Percentiles rank a stretch among this genome's conserved stretches.
Evolutionary conservation across 2,113 vertebrate genomes (phyloP).

Genomic region (Triplophysa rosa): DNA sequence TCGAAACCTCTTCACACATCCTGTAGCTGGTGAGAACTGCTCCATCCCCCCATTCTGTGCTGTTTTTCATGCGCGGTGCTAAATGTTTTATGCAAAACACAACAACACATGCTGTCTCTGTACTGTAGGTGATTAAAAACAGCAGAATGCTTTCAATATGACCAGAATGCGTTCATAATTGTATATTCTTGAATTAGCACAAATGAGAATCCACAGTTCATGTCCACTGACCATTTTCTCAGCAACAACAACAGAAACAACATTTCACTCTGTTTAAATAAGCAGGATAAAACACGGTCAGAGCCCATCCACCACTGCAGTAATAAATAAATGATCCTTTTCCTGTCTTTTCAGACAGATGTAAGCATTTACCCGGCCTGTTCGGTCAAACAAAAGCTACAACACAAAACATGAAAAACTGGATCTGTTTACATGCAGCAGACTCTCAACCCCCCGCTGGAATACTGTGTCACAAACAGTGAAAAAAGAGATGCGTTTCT

Average conservation of each 20-base stretch:
- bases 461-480: conserved; percentile 11
- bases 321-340: background rate
- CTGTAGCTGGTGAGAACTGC: conserved; percentile 46
- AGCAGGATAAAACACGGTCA: background rate
- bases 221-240: background rate
- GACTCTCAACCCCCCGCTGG: background rate
- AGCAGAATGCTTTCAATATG: conserved; percentile 17
- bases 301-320: background rate
- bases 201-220: background rate
- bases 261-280: background rate
- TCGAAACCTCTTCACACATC: conserved; percentile 57
- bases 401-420: background rate
- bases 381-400: background rate
- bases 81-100: conserved; percentile 34
- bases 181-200: conserved; percentile 6
- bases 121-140: conserved; percentile 14
- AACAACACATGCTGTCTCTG: conserved; percentile 19
- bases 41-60: conserved; percentile 47
- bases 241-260: background rate
- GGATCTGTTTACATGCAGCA: conserved; percentile 17
- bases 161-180: background rate
- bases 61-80: conserved; percentile 3
- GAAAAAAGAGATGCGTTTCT: background rate
- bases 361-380: background rate
- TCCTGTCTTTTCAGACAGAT: background rate